Evolutionary conservation across 2,888 invertebrate species (phyloP).

Genomic region (Plagodis dolabraria): DNA sequence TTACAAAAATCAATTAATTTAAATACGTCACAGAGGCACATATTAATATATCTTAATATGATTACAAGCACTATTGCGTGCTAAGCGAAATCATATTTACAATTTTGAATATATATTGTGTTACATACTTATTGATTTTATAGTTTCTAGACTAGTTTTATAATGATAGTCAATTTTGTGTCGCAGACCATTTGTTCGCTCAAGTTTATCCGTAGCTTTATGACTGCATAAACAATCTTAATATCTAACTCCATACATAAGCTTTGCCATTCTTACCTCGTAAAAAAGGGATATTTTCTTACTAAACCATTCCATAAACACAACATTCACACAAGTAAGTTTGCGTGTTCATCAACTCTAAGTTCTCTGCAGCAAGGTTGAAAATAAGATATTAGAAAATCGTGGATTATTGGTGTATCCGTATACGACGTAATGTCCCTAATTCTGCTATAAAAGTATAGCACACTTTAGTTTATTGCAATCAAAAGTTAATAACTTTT

Average conservation of each 20-base stretch:
- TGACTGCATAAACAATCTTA: conserved; percentile 71
- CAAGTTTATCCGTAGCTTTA: conserved; percentile 6
- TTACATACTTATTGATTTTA: too few species aligned
- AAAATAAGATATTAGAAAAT: conserved; percentile 23
- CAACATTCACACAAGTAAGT: conserved; percentile 49
- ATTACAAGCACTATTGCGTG: too few species aligned
- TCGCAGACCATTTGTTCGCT: too few species aligned
- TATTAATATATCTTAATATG: too few species aligned
- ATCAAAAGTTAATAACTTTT: conserved; percentile 76
- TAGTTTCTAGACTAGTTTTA: too few species aligned
- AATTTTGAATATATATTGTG: too few species aligned
- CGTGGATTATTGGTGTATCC: conserved; percentile 32
- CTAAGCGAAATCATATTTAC: too few species aligned
- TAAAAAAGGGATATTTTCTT: conserved; percentile 81
- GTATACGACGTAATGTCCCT: conserved; percentile 64
- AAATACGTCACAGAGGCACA: too few species aligned
- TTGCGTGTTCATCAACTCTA: conserved; percentile 37
- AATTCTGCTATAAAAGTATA: conserved; percentile 78
- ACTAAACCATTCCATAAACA: conserved; percentile 77
- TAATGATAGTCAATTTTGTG: too few species aligned
- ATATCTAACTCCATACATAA: conserved; percentile 73
- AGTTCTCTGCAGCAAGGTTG: conserved; percentile 29
- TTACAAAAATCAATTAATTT: too few species aligned
- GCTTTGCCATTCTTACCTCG: conserved; percentile 76
- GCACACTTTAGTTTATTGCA: conserved; percentile 78